Percentiles rank a stretch among this genome's conserved stretches.
Conservation (phyloP, 2,113 vertebrate genomes). For the Albula glossodonta region DNA sequence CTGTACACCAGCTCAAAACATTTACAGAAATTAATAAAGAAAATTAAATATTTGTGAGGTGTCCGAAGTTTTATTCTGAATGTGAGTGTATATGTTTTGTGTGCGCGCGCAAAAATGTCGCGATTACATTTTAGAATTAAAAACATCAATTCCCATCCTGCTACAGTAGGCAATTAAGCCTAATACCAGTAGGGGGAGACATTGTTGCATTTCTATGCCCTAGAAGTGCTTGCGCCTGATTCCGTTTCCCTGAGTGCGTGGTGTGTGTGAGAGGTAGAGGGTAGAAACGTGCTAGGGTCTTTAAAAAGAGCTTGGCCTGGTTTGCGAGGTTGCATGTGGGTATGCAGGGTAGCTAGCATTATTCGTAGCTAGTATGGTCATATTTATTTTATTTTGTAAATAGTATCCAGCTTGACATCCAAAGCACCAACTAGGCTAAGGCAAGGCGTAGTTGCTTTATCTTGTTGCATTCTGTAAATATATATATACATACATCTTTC, state of each 20-base stretch:
- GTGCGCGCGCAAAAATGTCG: constrained; percentile 45
- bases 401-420: constrained; percentile 32
- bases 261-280: constrained; percentile 42
- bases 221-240: constrained; percentile 22
- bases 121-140: not conserved
- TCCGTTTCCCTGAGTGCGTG: constrained; percentile 43
- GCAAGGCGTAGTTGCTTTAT: constrained; percentile 36
- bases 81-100: constrained; percentile 30
- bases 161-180: not conserved
- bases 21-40: constrained; percentile 82
- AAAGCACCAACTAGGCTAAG: constrained; percentile 27
- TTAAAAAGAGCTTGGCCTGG: constrained; percentile 52
- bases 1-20: constrained; percentile 82
- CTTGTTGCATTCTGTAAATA: constrained; percentile 17
- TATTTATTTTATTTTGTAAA: constrained; percentile 54
- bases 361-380: constrained; percentile 51
- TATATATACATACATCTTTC: not conserved
- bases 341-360: constrained; percentile 43
- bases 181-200: constrained; percentile 42
- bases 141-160: constrained; percentile 30
- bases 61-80: constrained; percentile 14
- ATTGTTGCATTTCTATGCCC: not conserved
- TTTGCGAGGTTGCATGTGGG: constrained; percentile 39
- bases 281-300: constrained; percentile 45
- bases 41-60: constrained; percentile 54